Percentiles rank a stretch among this genome's conserved stretches.
Evolutionary conservation across 2,888 invertebrate genomes (phyloP).

Genomic region (Eledona agricola): DNA sequence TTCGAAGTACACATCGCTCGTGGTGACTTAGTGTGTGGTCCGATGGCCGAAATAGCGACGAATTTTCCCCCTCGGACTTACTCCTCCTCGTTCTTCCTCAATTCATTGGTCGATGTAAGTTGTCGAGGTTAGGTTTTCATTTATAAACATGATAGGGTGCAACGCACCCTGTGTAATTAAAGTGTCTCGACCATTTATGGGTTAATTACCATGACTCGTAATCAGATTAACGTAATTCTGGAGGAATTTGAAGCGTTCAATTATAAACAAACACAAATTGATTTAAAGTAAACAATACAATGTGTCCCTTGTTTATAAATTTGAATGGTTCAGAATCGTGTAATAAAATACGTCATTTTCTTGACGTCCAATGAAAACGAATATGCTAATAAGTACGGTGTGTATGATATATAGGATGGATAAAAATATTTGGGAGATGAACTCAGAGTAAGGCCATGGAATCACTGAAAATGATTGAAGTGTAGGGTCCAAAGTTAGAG

Average conservation of each 20-base stretch:
- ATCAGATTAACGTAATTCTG: constrained; percentile 12
- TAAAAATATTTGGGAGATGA: too few species aligned
- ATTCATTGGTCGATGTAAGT: constrained; percentile 55
- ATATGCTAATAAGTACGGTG: too few species aligned
- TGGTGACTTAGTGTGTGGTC: not conserved
- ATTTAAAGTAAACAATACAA: constrained; percentile 16
- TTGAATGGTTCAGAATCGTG: too few species aligned
- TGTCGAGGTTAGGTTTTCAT: constrained; percentile 41
- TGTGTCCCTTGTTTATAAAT: too few species aligned
- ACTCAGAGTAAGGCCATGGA: too few species aligned
- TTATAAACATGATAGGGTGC: constrained; percentile 17
- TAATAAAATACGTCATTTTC: too few species aligned
- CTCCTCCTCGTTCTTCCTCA: constrained; percentile 59
- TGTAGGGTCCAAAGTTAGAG: too few species aligned
- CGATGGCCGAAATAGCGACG: constrained; percentile 45
- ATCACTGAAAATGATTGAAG: too few species aligned
- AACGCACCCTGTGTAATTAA: constrained; percentile 9
- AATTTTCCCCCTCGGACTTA: constrained; percentile 60
- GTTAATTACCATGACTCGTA: not conserved
- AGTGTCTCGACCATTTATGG: not conserved
- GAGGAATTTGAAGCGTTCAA: too few species aligned
- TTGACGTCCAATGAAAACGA: too few species aligned
- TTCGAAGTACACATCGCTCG: not conserved
- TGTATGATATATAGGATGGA: too few species aligned
- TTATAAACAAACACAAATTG: constrained; percentile 15